Evolutionary conservation across 2,113 vertebrate genomes (phyloP).

Genomic region (Chroicocephalus ridibundus): DNA sequence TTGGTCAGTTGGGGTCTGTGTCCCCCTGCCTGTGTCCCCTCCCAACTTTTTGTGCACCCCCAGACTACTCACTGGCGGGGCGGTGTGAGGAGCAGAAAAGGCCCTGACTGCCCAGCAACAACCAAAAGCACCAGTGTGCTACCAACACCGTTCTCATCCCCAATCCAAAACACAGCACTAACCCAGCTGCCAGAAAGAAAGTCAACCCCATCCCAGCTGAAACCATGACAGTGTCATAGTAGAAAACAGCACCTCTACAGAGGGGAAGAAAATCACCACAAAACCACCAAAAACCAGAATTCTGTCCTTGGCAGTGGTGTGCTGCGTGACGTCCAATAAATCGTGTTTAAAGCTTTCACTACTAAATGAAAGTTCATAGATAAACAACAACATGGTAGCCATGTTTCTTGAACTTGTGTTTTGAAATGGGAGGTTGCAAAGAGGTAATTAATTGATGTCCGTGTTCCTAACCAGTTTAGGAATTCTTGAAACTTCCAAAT

Average conservation of each 20-base stretch:
- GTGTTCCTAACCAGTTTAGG: background rate
- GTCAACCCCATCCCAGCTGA: background rate
- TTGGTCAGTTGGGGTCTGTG: background rate
- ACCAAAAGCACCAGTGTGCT: background rate
- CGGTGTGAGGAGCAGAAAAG: background rate
- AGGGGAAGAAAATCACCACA: background rate
- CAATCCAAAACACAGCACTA: background rate
- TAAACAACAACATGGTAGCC: background rate
- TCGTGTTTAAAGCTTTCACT: background rate
- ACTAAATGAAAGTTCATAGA: background rate
- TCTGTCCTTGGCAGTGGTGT: background rate
- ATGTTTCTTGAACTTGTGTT: background rate
- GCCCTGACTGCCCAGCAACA: background rate
- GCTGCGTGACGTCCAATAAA: background rate
- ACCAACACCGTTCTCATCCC: background rate
- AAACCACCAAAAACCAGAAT: accelerated
- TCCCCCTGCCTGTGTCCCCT: background rate
- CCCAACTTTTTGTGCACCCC: background rate
- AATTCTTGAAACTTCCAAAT: background rate
- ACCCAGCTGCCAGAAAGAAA: background rate
- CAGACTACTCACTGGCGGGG: background rate
- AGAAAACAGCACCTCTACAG: background rate
- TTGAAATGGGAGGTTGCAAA: background rate
- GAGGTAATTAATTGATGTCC: background rate
- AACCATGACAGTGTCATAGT: background rate